These are phyloP conservation scores for Abscondita cerata DNA, from an alignment of 2,888 invertebrate genomes.

Conservation along the genomic window DNA sequence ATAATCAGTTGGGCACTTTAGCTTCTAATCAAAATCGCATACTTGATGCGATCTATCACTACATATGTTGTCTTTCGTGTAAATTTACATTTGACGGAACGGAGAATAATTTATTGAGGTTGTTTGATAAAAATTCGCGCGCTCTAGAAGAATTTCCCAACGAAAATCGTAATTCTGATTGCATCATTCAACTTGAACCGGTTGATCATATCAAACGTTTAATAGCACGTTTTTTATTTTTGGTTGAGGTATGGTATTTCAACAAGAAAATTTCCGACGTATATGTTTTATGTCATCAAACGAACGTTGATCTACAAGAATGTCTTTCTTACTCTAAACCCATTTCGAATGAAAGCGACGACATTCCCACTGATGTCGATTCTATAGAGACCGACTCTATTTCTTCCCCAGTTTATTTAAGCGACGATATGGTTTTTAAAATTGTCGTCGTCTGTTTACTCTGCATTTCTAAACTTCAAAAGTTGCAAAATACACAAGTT, in stretches of 20 bases:
- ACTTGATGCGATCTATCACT: slow-evolving; percentile 88
- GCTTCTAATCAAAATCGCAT: slow-evolving; percentile 81
- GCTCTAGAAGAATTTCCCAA: slow-evolving; percentile 62
- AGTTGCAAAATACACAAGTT: slow-evolving; percentile 76
- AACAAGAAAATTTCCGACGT: slow-evolving; percentile 70
- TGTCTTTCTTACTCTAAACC: slow-evolving; percentile 66
- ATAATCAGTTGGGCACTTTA: slow-evolving; percentile 92
- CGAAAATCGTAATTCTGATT: slow-evolving; percentile 55
- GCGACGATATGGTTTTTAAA: slow-evolving; percentile 78
- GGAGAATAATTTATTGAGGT: slow-evolving; percentile 81
- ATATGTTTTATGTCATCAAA: slow-evolving; percentile 71
- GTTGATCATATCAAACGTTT: slow-evolving; percentile 60
- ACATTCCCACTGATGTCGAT: slow-evolving; percentile 62
- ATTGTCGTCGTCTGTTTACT: slow-evolving; percentile 82
- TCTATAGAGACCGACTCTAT: slow-evolving; percentile 61
- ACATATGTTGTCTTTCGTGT: slow-evolving; percentile 83
- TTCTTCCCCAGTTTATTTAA: slow-evolving; percentile 65
- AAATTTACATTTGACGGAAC: slow-evolving; percentile 87
- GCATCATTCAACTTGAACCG: slow-evolving; percentile 54
- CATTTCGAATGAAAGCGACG: slow-evolving; percentile 60
- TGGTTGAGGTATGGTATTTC: slow-evolving; percentile 70
- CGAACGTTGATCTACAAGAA: slow-evolving; percentile 76
- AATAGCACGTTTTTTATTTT: slow-evolving; percentile 64
- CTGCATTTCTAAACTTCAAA: slow-evolving; percentile 78
- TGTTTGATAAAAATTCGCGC: slow-evolving; percentile 73